Evolutionary conservation across 1,140 invertebrate genomes (phyloP), one percentile per base, ranked within the genome.

Genomic region (Drosophila mauritiana): DNA sequence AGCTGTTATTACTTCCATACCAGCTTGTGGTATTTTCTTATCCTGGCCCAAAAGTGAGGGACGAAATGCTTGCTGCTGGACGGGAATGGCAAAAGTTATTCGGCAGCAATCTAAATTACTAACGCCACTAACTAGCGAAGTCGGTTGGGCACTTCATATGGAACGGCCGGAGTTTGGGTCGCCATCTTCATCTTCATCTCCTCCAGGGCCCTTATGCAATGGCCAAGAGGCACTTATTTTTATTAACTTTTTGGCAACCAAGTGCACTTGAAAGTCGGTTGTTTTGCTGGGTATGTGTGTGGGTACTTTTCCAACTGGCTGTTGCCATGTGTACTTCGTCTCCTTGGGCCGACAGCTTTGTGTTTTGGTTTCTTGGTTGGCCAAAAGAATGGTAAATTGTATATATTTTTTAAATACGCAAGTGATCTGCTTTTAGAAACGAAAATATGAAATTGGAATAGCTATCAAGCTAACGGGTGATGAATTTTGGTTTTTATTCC

Each of bases 221-320:
- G 79, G 65, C 76, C 73, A 80, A 88, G 76, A 77, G 84, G 79
- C 83, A 88, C 83, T 88, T 88, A 85, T 85, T 85, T 86, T 85
- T 85, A 85, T 85, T 86, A 85, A 85, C 82, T 85, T 85, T 84
- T 85, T 70, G 82, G 73, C 78, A 73, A 85, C 55, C 76, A 78
- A 85, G 81, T 86, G 78, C 82, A 74, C 81, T 85, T 86, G 73
- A 85, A 85, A 78, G 63, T 86, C 67, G 25, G 45, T 78, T 76
- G 43, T 43, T 48, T 56, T 72, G 56, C 31, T 52, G 67, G 13
- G 31, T 59, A 25, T 75, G 62, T 74, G 37, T 69, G 43, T 58
- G 46, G 51, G 52, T 45, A 36, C 39, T 34, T 59, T 34, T 54
- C 27, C 48, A 40, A n/a, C 45, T 45, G 61, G 27, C 48, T 61